Evolutionary conservation across 2,888 invertebrate genomes (phyloP).

Genomic region (Idaea aversata): DNA sequence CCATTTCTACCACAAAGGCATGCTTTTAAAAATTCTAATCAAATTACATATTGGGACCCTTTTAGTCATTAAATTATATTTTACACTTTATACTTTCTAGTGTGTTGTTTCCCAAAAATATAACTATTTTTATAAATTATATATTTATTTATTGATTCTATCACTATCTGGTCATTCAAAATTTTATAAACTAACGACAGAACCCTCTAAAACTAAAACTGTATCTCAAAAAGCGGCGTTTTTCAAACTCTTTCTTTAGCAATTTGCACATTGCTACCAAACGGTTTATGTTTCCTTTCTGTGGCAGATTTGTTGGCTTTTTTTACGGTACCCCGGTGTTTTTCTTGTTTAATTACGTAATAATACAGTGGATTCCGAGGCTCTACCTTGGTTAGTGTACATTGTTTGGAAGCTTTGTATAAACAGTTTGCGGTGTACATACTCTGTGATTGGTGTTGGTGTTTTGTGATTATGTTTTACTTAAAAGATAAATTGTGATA

Average conservation of each 20-base stretch:
- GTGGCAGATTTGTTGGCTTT: slow-evolving; percentile 64
- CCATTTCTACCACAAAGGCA: too few species aligned
- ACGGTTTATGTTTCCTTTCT: slow-evolving; percentile 64
- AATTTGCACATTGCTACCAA: slow-evolving; percentile 64
- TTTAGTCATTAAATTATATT: too few species aligned
- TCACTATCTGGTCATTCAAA: neutral
- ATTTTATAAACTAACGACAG: neutral
- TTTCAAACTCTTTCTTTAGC: slow-evolving; percentile 54
- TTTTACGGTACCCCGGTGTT: slow-evolving; percentile 45
- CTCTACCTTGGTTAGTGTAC: slow-evolving; percentile 22
- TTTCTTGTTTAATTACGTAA: slow-evolving; percentile 60
- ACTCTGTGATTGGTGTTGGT: neutral
- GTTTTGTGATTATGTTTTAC: neutral
- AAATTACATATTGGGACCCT: too few species aligned
- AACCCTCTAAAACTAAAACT: slow-evolving; percentile 13
- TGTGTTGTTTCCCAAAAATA: too few species aligned
- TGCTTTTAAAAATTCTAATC: too few species aligned
- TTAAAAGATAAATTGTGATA: neutral
- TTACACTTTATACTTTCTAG: too few species aligned
- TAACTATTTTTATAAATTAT: too few species aligned
- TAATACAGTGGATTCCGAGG: slow-evolving; percentile 45
- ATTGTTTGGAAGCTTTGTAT: slow-evolving; percentile 27
- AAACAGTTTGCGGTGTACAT: neutral
- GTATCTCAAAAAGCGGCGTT: slow-evolving; percentile 32
- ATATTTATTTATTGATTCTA: neutral